A percentile compares a stretch with the other conserved stretches of the same genome.
These are phyloP conservation scores for Lasius fuliginosus DNA, from an alignment of 2,888 invertebrate genomes.

Conservation along the genomic window DNA sequence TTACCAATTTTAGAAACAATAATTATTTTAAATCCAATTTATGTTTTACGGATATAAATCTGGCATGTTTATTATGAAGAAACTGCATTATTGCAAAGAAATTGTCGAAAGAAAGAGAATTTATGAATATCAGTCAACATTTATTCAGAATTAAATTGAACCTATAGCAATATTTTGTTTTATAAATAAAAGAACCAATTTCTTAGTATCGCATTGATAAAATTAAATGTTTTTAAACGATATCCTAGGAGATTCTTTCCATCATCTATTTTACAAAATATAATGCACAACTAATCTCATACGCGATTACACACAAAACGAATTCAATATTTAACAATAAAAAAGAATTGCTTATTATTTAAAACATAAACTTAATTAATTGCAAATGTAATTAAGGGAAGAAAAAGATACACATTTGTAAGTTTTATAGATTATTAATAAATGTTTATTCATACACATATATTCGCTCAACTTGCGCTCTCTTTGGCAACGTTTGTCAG, in stretches of 20 bases:
- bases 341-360: not conserved
- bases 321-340: not conserved
- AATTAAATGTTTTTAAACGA: not conserved
- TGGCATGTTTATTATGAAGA: not conserved
- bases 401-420: not conserved
- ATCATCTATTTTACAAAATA: not conserved
- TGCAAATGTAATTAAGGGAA: not conserved
- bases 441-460: not conserved
- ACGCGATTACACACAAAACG: not conserved
- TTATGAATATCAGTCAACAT: not conserved
- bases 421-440: not conserved
- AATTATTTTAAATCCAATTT: not conserved
- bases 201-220: not conserved
- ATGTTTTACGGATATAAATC: not conserved
- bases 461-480: not conserved
- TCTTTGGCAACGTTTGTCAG: not conserved
- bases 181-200: not conserved
- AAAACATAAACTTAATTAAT: not conserved
- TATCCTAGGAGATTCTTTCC: not conserved
- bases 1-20: conserved; percentile 1
- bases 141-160: not conserved
- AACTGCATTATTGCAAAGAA: not conserved
- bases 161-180: not conserved
- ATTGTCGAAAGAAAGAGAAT: not conserved
- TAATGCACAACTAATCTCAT: not conserved